Evolutionary conservation across 2,113 vertebrate species (phyloP).

Genomic region (Phalacrocorax brasilianus): DNA sequence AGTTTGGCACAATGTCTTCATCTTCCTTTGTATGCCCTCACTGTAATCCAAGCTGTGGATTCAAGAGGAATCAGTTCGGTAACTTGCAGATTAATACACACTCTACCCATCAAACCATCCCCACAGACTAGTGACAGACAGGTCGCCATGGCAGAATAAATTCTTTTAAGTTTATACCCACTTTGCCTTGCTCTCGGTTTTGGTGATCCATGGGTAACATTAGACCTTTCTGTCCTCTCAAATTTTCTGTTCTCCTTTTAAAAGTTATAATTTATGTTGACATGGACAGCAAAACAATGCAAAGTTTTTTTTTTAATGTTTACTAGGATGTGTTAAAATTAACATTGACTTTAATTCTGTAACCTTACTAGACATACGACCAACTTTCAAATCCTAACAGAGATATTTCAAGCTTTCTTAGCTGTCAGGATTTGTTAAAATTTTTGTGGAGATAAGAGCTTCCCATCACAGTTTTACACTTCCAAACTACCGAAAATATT

Average conservation of each 20-base stretch:
- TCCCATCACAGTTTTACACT: slow-evolving; percentile 40
- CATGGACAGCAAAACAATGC: neutral
- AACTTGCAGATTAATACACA: neutral
- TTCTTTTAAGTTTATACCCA: neutral
- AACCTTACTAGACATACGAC: neutral
- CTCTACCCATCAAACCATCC: neutral
- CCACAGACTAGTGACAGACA: neutral
- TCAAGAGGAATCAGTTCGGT: slow-evolving; percentile 35
- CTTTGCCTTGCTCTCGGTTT: neutral
- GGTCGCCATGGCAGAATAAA: neutral
- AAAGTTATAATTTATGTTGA: neutral
- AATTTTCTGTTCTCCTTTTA: neutral
- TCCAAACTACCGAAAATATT: neutral
- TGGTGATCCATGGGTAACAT: slow-evolving; percentile 11
- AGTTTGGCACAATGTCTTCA: slow-evolving; percentile 7
- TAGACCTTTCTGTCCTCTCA: neutral
- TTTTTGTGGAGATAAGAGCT: neutral
- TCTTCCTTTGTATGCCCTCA: slow-evolving; percentile 33
- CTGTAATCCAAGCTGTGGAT: slow-evolving; percentile 16
- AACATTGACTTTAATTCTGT: neutral
- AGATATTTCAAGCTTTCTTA: neutral
- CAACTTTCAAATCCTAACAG: slow-evolving; percentile 27
- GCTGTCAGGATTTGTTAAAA: slow-evolving; percentile 10
- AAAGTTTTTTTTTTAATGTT: neutral
- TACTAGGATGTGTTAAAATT: neutral